Percentiles rank a stretch among this genome's conserved stretches.
These are phyloP conservation scores for Platyscapa corneri DNA, from an alignment of 1,140 invertebrate species.

Conservation along the genomic window DNA sequence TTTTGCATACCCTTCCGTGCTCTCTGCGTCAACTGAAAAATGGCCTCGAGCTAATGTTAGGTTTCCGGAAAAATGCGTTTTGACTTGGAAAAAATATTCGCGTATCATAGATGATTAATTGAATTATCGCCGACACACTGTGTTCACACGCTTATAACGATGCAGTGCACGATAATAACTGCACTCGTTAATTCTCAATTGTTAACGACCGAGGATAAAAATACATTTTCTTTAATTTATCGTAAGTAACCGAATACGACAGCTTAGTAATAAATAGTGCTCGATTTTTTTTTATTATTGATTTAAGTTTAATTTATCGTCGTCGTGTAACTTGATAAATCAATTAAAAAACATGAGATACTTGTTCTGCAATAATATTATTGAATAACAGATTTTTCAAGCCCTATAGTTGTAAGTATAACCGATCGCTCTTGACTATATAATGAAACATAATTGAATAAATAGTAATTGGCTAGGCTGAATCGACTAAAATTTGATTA, in stretches of 20 bases:
- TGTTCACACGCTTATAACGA: background rate
- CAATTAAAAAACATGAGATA: slow-evolving; percentile 36
- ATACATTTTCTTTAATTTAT: slow-evolving; percentile 8
- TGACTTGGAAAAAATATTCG: background rate
- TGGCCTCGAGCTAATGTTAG: background rate
- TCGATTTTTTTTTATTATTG: slow-evolving; percentile 37
- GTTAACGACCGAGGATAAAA: background rate
- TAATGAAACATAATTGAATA: slow-evolving; percentile 38
- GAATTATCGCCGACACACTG: background rate
- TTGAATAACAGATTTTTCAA: slow-evolving; percentile 33
- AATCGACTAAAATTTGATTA: slow-evolving; percentile 42
- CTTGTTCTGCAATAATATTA: slow-evolving; percentile 34
- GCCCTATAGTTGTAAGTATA: slow-evolving; percentile 4
- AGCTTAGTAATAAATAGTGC: background rate
- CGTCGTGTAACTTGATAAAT: slow-evolving; percentile 40
- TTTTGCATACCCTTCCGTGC: background rate
- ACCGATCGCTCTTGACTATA: background rate
- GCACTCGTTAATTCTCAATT: background rate
- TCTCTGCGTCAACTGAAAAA: background rate
- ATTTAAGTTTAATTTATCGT: slow-evolving; percentile 39
- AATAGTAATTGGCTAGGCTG: slow-evolving; percentile 12
- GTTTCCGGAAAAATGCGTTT: background rate
- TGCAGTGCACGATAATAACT: background rate
- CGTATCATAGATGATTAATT: background rate
- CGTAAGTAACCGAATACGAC: background rate